phyloP scores from a whole-genome alignment of 92 coral and sea anemone genomes.

The Virgularia gustaviana region DNA sequence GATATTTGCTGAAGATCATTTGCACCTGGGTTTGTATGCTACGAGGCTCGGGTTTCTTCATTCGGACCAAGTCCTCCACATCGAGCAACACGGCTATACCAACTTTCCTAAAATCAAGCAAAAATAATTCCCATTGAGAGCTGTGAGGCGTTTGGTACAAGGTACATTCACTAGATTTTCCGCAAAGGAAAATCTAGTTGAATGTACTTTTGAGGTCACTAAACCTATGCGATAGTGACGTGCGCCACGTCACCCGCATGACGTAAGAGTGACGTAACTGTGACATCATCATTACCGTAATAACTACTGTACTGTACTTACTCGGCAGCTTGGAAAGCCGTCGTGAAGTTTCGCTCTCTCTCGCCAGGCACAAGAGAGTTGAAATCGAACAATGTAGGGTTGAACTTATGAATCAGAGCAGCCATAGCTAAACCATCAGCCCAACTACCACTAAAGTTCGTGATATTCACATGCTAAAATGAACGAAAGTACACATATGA shows the following conservation, averaged over 20 bases:
- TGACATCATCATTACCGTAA: too few relatives aligned
- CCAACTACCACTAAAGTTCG: constrained; percentile 95
- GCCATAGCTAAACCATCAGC: constrained; percentile 89
- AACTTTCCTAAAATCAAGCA: constrained; percentile 57
- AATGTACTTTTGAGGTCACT: not conserved
- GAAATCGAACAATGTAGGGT: constrained; percentile 91
- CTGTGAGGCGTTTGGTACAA: not conserved
- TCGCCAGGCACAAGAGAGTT: constrained; percentile 74
- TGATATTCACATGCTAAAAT: constrained; percentile 84
- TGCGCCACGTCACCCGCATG: not conserved
- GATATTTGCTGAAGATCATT: constrained; percentile 97
- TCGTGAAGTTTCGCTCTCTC: constrained; percentile 72
- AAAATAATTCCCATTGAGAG: not conserved
- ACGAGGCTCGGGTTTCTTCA: constrained; percentile 95
- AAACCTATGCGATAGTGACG: too few relatives aligned
- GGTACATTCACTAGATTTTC: not conserved
- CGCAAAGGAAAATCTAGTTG: not conserved
- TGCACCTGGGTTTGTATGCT: constrained; percentile 96
- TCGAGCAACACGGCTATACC: constrained; percentile 92
- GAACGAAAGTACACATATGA: not conserved
- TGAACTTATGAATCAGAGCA: constrained; percentile 92
- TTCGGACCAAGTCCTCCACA: constrained; percentile 95
- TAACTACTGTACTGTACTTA: constrained; percentile 49
- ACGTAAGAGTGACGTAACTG: not conserved
- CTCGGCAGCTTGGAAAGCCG: constrained; percentile 90